A percentile compares a stretch with the other conserved stretches of the same genome.
Conservation (phyloP, 2,888 invertebrate genomes). For the Physocephala rufipes region DNA sequence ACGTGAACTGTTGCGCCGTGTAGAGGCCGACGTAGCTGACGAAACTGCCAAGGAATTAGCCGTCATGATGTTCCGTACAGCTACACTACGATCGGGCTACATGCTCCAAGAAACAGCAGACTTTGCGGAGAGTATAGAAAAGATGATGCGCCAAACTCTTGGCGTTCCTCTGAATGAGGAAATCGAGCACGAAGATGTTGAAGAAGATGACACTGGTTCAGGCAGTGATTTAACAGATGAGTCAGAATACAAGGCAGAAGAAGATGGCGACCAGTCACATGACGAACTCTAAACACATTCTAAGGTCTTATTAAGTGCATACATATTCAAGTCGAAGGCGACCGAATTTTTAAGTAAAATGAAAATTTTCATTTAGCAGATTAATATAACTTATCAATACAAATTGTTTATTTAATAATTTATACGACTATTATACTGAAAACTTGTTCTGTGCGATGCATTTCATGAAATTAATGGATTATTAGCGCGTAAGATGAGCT, state of each 20-base stretch:
- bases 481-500: background rate
- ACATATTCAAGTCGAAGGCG: constrained; percentile 50
- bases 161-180: constrained; percentile 81
- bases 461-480: constrained; percentile 8
- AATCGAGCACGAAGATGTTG: constrained; percentile 65
- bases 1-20: constrained; percentile 85
- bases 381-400: constrained; percentile 9
- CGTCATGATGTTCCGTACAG: constrained; percentile 88
- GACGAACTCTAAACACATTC: constrained; percentile 70
- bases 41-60: constrained; percentile 84
- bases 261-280: constrained; percentile 67
- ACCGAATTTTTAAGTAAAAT: constrained; percentile 51
- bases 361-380: constrained; percentile 30
- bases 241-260: constrained; percentile 60
- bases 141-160: constrained; percentile 83
- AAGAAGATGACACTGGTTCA: constrained; percentile 57
- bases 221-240: constrained; percentile 63
- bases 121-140: constrained; percentile 91
- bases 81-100: constrained; percentile 94
- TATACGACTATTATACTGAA: background rate
- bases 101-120: constrained; percentile 85
- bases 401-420: background rate
- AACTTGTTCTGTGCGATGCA: background rate
- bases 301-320: constrained; percentile 23
- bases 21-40: constrained; percentile 81